phyloP scores from a whole-genome alignment of 2,113 vertebrate species.

The Corynorhinus townsendii region DNA sequence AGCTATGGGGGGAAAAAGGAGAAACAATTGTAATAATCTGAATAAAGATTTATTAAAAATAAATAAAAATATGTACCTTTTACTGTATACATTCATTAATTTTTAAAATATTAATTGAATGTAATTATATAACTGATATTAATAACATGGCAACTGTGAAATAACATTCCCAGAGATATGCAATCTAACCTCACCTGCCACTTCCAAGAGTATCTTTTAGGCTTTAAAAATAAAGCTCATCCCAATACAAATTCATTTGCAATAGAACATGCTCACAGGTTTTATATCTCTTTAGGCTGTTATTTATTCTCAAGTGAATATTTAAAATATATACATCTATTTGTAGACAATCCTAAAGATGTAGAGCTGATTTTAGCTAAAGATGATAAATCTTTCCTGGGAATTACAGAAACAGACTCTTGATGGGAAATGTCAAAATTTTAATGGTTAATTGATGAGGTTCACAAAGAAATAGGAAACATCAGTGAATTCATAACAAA shows the following conservation, averaged over 20 bases:
- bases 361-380: conserved; percentile 1
- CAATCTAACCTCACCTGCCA: not conserved
- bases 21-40: too few relatives aligned
- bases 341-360: not conserved
- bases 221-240: not conserved
- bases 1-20: too few relatives aligned
- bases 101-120: not conserved
- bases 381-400: not conserved
- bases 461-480: not conserved
- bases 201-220: not conserved
- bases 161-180: not conserved
- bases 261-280: not conserved
- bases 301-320: not conserved
- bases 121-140: not conserved
- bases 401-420: not conserved
- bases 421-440: not conserved
- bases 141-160: not conserved
- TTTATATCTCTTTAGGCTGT: not conserved
- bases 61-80: not conserved
- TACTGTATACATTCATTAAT: not conserved
- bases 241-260: not conserved
- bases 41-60: too few relatives aligned
- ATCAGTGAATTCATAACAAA: not conserved
- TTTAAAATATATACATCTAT: not conserved
- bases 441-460: not conserved